phyloP scores from a whole-genome alignment of 1,140 invertebrate species.

The Solenopsis fugax region DNA sequence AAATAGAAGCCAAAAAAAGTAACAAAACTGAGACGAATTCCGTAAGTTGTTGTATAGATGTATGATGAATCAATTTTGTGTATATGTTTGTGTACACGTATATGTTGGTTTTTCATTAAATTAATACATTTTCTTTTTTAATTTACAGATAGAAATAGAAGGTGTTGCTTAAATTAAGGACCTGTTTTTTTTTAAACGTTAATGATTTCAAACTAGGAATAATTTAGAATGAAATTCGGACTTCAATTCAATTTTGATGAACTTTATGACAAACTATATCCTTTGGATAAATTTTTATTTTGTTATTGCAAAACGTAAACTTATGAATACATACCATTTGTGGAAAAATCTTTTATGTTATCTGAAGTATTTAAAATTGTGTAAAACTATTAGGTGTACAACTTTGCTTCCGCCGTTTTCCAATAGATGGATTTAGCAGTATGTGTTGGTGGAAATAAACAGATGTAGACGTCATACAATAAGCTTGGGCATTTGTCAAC shows the following conservation, averaged over 20 bases:
- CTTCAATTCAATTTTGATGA: too few species aligned
- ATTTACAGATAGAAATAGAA: slow-evolving; percentile 38
- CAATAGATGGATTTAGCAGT: too few species aligned
- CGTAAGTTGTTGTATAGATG: slow-evolving; percentile 43
- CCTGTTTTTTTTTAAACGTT: not conserved
- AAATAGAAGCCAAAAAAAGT: slow-evolving; percentile 28
- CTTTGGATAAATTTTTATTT: too few species aligned
- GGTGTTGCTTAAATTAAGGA: not conserved
- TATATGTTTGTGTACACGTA: not conserved
- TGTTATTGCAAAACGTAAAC: too few species aligned
- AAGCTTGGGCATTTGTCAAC: too few species aligned
- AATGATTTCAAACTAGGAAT: not conserved
- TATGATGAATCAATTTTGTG: slow-evolving; percentile 25
- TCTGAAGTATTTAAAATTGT: too few species aligned
- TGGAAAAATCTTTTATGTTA: too few species aligned
- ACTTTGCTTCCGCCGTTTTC: too few species aligned
- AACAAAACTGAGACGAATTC: not conserved
- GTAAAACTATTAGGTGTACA: too few species aligned
- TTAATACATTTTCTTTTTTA: slow-evolving; percentile 4
- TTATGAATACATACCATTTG: too few species aligned
- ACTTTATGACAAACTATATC: not conserved
- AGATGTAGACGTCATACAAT: too few species aligned
- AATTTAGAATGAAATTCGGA: not conserved
- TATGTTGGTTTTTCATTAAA: not conserved
- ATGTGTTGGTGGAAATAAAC: too few species aligned